Conservation (phyloP, 2,888 invertebrate species). For the Microctonus brassicae region DNA sequence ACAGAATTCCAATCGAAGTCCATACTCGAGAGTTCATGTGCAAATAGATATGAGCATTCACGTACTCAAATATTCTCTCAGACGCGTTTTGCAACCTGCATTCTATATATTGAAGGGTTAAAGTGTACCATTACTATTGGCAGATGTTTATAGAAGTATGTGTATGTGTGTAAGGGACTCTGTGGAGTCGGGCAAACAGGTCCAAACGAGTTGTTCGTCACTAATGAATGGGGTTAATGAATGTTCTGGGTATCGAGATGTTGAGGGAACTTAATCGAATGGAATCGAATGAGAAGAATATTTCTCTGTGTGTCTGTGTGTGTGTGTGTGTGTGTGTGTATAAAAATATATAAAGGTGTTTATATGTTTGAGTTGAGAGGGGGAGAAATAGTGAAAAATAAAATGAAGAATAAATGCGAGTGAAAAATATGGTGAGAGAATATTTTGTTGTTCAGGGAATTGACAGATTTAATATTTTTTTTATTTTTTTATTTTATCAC, state of each 20-base stretch:
- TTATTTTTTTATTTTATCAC: not conserved
- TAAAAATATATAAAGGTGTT: too few species aligned
- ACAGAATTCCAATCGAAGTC: conserved; percentile 60
- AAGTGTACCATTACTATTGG: not conserved
- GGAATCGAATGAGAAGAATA: conserved; percentile 39
- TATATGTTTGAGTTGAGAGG: too few species aligned
- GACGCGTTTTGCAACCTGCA: not conserved
- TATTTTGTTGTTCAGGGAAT: not conserved
- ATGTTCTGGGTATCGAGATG: conserved; percentile 43
- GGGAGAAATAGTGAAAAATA: not conserved
- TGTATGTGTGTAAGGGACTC: not conserved
- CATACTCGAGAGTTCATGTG: conserved; percentile 36
- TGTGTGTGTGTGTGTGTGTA: not conserved
- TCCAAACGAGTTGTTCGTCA: conserved; percentile 42
- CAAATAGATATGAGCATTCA: conserved; percentile 10
- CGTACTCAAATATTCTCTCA: conserved; percentile 9
- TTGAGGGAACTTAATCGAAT: conserved; percentile 44
- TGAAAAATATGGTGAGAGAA: not conserved
- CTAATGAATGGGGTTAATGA: conserved; percentile 58
- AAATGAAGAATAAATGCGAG: conserved; percentile 2
- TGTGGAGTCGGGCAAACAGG: conserved; percentile 21
- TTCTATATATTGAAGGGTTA: not conserved
- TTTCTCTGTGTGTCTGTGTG: not conserved
- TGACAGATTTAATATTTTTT: not conserved
- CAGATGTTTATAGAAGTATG: not conserved